Conservation (phyloP, 2,888 invertebrate genomes). For the Dynastes maya region DNA sequence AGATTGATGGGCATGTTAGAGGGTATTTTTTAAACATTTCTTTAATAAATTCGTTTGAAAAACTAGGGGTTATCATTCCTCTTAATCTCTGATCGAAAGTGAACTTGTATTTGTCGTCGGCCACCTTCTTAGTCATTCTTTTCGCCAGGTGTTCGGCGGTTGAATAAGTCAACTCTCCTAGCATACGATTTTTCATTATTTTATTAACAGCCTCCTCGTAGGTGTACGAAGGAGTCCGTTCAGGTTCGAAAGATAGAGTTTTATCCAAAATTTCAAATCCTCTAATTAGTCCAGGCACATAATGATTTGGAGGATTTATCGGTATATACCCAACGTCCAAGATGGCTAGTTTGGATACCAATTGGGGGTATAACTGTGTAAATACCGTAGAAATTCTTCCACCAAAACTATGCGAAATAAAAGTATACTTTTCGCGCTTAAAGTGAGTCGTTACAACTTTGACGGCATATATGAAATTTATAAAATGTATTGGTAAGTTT, state of each 20-base stretch:
- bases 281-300: constrained; percentile 51
- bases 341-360: constrained; percentile 40
- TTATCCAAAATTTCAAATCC: constrained; percentile 41
- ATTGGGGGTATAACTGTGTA: constrained; percentile 42
- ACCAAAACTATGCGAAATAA: constrained; percentile 66
- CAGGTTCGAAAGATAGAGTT: constrained; percentile 25
- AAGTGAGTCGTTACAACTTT: constrained; percentile 63
- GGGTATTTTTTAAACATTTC: constrained; percentile 38
- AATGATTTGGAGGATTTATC: constrained; percentile 41
- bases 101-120: constrained; percentile 44
- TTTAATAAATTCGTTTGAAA: constrained; percentile 25
- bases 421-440: constrained; percentile 62
- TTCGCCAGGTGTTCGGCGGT: constrained; percentile 39
- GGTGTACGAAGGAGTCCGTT: constrained; percentile 36
- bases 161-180: constrained; percentile 42
- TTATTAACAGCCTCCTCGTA: constrained; percentile 48
- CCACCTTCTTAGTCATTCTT: constrained; percentile 41
- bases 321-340: constrained; percentile 39
- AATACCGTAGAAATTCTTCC: constrained; percentile 41
- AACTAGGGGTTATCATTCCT: constrained; percentile 23
- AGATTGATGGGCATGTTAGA: constrained; percentile 43
- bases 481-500: constrained; percentile 53
- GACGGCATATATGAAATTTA: constrained; percentile 69
- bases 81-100: constrained; percentile 47
- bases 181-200: constrained; percentile 35